Base-by-base conservation (phyloP, 2,113 vertebrate genomes). In the Strigops habroptila region DNA sequence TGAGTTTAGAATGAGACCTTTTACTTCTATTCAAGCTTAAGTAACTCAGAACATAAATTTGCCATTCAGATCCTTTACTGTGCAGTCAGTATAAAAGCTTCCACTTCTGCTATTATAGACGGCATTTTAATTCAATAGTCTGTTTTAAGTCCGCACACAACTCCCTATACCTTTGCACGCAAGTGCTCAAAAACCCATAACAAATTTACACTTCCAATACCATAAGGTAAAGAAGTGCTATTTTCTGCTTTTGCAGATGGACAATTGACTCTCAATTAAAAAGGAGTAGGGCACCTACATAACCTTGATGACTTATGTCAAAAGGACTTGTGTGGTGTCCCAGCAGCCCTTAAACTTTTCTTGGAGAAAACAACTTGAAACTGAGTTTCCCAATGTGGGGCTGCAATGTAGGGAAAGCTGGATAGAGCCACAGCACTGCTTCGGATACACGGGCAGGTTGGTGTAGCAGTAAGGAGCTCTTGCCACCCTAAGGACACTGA, bases 21-120 rank as follows among this genome's bases (percentile, higher is more conserved):
- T 55, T 37, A 44, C 11, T 79, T 83, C 73, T 69, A 27, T 71
- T 84, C 73, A 88, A 73, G 62, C 46, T 86, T 67, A 91, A 93
- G 69, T 28, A 83, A 83, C 35, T 10, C 52, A 43, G 51, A 88
- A 90, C 28, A 59, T 67, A 86, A 93, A 94, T 94, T 80, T 90
- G 43, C 55, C 39, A n/a, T 71, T 88, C 88, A 57, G 27, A 86
- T 75, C 73, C 82, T 88, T 57, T 55, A 21, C 37, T 2, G 1
- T 41, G n/a, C 52, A 82, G 39, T n/a, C 90, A 88, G 64, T 86
- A 70, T 48, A 78, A 86, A 12, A 93, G 73, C 59, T 67, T 80
- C 68, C 39, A 59, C 24, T 94, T 74, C 76, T 90, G 31, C 60
- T 81, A 18, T 46, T 80, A 68, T 62, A 93, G 88, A 44, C 6